Percentiles rank a stretch among this genome's conserved stretches.
These are phyloP conservation scores for Ooceraea biroi DNA, from an alignment of 1,140 invertebrate species.

Conservation along the genomic window DNA sequence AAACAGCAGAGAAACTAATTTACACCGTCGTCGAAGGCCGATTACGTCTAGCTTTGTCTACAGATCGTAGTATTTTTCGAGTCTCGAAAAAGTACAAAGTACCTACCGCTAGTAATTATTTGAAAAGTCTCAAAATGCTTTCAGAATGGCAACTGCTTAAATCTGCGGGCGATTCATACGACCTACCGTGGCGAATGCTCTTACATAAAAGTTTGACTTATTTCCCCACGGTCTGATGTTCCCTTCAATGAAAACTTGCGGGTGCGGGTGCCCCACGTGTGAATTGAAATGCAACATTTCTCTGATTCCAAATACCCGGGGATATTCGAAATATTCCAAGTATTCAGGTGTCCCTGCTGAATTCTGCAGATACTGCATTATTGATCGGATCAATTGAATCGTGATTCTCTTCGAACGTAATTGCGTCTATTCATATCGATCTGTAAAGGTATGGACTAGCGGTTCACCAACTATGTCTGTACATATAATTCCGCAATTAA, in stretches of 20 bases:
- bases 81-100: not conserved
- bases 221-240: no score
- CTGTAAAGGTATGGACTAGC: slow-evolving; percentile 50
- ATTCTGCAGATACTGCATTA: slow-evolving; percentile 29
- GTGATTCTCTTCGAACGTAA: slow-evolving; percentile 50
- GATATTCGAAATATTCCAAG: not conserved
- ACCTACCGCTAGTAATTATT: no score
- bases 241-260: no score
- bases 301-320: no score
- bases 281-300: no score
- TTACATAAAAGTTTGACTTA: no score
- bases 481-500: slow-evolving; percentile 53
- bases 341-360: not conserved
- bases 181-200: no score
- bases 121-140: not conserved
- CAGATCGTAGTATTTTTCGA: not conserved
- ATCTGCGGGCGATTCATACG: not conserved
- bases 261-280: no score
- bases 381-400: slow-evolving; percentile 26
- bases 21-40: not conserved
- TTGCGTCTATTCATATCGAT: slow-evolving; percentile 51
- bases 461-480: slow-evolving; percentile 47
- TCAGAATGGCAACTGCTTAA: not conserved
- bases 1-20: not conserved
- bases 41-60: not conserved